These are phyloP conservation scores for Cyanoliseus patagonus DNA, from an alignment of 2,113 vertebrate species.

Conservation along the genomic window DNA sequence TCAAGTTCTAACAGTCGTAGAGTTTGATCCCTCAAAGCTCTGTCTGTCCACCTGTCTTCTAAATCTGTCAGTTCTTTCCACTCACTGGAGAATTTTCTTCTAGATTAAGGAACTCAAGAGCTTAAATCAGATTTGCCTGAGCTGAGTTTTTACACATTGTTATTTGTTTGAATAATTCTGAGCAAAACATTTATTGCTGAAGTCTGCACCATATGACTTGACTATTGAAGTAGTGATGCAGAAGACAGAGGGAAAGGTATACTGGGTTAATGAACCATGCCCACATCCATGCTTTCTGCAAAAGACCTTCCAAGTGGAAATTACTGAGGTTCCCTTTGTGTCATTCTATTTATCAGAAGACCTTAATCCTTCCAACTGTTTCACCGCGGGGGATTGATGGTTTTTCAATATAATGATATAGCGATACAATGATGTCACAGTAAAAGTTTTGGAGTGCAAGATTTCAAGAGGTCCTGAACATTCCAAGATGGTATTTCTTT, in stretches of 20 bases:
- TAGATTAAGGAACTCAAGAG: neutral
- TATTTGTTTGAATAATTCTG: neutral
- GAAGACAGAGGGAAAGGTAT: neutral
- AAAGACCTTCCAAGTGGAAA: neutral
- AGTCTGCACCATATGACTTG: neutral
- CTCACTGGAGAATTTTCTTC: neutral
- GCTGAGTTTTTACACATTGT: neutral
- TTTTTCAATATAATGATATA: neutral
- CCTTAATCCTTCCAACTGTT: neutral
- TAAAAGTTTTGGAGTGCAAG: neutral
- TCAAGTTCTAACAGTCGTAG: neutral
- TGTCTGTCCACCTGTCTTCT: neutral
- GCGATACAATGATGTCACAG: neutral
- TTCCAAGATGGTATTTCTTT: neutral
- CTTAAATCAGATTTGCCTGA: conserved; percentile 21
- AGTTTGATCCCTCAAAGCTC: neutral
- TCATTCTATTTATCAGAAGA: neutral
- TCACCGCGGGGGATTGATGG: neutral
- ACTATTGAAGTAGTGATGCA: neutral
- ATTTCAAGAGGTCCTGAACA: neutral
- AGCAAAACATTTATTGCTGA: conserved; percentile 18
- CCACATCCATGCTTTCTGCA: neutral
- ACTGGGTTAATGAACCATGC: neutral
- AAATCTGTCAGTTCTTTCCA: neutral
- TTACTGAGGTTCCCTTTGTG: neutral